phyloP scores from a whole-genome alignment of 2,113 vertebrate genomes.

The Leucosticte australis region DNA sequence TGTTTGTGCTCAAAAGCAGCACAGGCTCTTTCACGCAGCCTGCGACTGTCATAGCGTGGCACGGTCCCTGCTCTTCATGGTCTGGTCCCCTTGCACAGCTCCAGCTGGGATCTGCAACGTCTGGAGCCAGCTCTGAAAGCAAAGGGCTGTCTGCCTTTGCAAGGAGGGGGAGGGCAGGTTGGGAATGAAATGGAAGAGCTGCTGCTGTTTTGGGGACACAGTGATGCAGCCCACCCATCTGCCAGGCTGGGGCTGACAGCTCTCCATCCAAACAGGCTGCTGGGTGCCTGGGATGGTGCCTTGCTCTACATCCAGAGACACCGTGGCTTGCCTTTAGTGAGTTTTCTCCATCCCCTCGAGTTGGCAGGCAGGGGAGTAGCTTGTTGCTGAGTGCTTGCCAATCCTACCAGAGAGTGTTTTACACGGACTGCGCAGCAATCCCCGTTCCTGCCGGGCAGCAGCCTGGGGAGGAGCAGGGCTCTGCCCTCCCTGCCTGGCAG shows the following conservation, averaged over 20 bases:
- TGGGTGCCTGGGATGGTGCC: background rate
- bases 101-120: background rate
- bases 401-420: background rate
- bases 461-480: background rate
- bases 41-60: accelerated
- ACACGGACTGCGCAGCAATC: accelerated
- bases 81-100: background rate
- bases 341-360: background rate
- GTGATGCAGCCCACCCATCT: background rate
- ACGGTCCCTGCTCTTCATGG: background rate
- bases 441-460: background rate
- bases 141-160: background rate
- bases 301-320: background rate
- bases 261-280: background rate
- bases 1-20: background rate
- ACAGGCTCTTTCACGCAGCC: background rate
- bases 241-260: accelerated
- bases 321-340: background rate
- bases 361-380: background rate
- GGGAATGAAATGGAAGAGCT: background rate
- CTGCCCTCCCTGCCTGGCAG: background rate
- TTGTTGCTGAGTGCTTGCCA: background rate
- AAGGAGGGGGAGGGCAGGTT: background rate
- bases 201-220: background rate
- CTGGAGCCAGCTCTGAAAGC: background rate